Conservation (phyloP, 2,888 invertebrate species). For the Sussaba pulchella region DNA sequence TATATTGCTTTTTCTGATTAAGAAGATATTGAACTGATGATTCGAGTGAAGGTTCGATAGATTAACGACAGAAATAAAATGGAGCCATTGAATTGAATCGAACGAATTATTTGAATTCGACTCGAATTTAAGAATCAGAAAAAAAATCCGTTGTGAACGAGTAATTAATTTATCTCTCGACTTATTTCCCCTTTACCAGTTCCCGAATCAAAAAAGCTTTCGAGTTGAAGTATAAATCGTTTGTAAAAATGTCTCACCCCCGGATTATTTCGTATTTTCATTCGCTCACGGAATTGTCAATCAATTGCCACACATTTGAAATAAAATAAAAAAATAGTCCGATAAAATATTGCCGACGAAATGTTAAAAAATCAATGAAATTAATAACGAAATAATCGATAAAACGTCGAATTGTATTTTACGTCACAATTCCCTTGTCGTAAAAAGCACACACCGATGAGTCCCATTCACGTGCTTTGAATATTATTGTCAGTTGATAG, state of each 20-base stretch:
- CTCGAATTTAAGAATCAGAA: background rate
- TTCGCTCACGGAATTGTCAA: background rate
- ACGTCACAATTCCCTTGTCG: background rate
- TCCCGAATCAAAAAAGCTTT: background rate
- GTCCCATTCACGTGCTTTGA: constrained; percentile 49
- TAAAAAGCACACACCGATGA: constrained; percentile 23
- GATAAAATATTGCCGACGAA: background rate
- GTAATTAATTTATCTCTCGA: background rate
- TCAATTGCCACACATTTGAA: background rate
- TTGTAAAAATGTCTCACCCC: background rate
- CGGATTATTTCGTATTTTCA: background rate
- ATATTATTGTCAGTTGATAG: constrained; percentile 58
- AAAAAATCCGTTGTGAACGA: background rate
- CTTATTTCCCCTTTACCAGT: background rate
- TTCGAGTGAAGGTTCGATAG: too few species aligned
- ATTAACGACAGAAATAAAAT: too few species aligned
- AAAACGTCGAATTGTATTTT: background rate
- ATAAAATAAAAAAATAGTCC: background rate
- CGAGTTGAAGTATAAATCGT: background rate
- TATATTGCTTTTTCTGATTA: too few species aligned
- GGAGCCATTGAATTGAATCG: too few species aligned
- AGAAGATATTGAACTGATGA: too few species aligned
- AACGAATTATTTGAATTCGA: background rate
- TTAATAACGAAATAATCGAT: background rate
- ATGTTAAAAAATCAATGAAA: background rate